Evolutionary conservation across 1,140 invertebrate genomes (phyloP).

Genomic region (Nasonia longicornis): DNA sequence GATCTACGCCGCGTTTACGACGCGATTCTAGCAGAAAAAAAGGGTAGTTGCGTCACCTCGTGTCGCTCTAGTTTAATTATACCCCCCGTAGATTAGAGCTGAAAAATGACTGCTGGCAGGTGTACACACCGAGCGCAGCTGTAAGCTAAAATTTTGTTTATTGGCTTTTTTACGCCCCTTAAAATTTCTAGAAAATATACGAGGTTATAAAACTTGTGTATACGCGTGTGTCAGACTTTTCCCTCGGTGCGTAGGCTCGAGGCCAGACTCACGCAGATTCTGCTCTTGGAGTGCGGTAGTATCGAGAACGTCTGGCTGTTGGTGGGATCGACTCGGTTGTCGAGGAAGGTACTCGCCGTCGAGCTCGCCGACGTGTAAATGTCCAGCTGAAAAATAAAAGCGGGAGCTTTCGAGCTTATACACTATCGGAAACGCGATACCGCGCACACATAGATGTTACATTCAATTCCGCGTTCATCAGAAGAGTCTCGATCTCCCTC

Average conservation of each 20-base stretch:
- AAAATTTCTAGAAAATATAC: neutral
- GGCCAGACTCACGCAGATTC: too few species aligned
- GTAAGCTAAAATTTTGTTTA: neutral
- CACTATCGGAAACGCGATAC: neutral
- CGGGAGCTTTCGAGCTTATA: too few species aligned
- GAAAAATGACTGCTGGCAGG: neutral
- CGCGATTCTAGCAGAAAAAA: neutral
- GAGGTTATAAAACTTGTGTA: neutral
- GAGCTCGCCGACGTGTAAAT: neutral
- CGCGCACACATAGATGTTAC: neutral
- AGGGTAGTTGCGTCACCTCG: neutral
- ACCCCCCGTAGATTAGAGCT: neutral
- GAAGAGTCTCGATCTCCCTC: slow-evolving; percentile 48
- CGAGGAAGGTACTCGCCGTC: too few species aligned
- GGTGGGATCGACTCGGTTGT: too few species aligned
- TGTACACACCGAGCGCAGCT: too few species aligned
- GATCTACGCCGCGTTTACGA: slow-evolving; percentile 35
- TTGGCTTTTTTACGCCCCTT: neutral
- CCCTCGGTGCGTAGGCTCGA: too few species aligned
- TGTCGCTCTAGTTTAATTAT: slow-evolving; percentile 3
- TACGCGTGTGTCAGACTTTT: too few species aligned
- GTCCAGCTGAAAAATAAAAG: neutral
- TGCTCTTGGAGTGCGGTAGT: too few species aligned
- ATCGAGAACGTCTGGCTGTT: too few species aligned
- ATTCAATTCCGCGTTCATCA: slow-evolving; percentile 25